Evolutionary conservation across 2,113 vertebrate species (phyloP).

Genomic region (Pachyramphus minor): DNA sequence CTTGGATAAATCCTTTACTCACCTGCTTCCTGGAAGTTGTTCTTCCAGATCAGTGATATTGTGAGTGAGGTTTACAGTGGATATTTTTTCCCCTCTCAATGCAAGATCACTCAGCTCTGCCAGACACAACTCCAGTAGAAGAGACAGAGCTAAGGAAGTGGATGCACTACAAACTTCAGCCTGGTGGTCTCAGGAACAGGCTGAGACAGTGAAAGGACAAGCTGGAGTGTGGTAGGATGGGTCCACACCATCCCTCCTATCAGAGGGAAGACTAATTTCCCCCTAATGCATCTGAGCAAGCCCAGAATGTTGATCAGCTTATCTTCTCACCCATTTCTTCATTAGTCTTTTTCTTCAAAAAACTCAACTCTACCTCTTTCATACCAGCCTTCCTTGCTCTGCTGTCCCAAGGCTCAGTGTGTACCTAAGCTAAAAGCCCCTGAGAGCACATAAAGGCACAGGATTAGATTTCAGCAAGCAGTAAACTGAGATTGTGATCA

Average conservation of each 20-base stretch:
- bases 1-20: constrained; percentile 19
- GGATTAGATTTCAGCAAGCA: background rate
- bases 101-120: background rate
- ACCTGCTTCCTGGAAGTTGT: background rate
- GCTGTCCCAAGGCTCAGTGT: background rate
- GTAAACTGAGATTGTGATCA: background rate
- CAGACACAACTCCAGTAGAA: background rate
- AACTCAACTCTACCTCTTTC: background rate
- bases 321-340: background rate
- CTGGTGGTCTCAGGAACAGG: background rate
- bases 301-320: background rate
- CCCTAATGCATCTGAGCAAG: background rate
- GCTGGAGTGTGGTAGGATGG: background rate
- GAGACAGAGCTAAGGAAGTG: background rate
- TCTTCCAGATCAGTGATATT: constrained; percentile 39
- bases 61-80: background rate
- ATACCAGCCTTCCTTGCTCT: background rate
- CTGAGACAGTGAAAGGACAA: background rate
- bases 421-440: background rate
- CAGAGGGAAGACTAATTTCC: background rate
- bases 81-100: background rate
- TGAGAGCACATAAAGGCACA: background rate
- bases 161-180: background rate
- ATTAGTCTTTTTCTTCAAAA: background rate
- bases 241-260: background rate